A percentile compares a stretch with the other conserved stretches of the same genome.
Conservation (phyloP, 2,797 vertebrate genomes). For the Yasuhikotakia modesta region DNA sequence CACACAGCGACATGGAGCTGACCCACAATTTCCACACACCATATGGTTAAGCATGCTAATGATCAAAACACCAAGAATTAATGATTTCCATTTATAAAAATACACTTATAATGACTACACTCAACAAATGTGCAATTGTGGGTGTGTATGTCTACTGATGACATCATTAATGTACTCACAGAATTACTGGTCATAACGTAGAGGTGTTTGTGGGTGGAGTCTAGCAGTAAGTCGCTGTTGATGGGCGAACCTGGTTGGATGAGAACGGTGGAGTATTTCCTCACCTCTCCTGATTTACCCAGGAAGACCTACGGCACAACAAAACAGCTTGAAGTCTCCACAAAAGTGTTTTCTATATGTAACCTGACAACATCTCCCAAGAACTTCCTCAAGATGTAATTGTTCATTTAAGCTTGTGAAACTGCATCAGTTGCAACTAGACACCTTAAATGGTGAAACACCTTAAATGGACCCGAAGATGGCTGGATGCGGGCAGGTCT, state of each 20-base stretch:
- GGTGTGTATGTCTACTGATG: not conserved
- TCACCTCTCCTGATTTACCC: constrained; percentile 75
- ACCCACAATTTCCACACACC: constrained; percentile 4
- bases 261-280: constrained; percentile 76
- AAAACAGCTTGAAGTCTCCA: constrained; percentile 1
- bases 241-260: constrained; percentile 84
- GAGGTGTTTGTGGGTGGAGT: constrained; percentile 82
- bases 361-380: constrained; percentile 24
- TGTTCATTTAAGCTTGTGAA: constrained; percentile 20
- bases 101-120: not conserved
- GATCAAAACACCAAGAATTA: not conserved
- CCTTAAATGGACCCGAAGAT: not conserved
- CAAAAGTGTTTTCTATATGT: constrained; percentile 26
- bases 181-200: constrained; percentile 89
- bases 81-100: not conserved
- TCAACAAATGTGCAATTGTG: not conserved
- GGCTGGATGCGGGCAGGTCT: constrained; percentile 35
- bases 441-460: constrained; percentile 19
- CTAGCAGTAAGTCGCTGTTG: constrained; percentile 85
- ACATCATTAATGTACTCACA: constrained; percentile 70
- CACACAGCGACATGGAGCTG: constrained; percentile 15
- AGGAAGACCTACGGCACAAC: constrained; percentile 82
- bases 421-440: constrained; percentile 27
- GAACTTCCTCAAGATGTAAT: constrained; percentile 25
- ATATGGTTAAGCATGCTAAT: not conserved